Evolutionary conservation across 2,888 invertebrate genomes (phyloP).

Genomic region (Pristionchus arcanus): DNA sequence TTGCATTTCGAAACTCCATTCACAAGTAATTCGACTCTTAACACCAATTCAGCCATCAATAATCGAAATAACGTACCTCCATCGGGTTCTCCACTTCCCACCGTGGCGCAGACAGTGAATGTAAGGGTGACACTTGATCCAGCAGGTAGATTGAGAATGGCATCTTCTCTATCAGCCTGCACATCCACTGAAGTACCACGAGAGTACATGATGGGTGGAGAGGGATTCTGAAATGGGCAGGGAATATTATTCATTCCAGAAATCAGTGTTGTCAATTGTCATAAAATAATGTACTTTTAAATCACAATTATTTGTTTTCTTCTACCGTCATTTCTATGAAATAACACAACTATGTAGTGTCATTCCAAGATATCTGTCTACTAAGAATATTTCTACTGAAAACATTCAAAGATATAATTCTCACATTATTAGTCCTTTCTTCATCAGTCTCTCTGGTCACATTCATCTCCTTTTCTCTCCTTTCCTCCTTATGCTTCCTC

Average conservation of each 20-base stretch:
- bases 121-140: constrained; percentile 41
- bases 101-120: background rate
- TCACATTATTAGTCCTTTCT: background rate
- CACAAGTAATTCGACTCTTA: too few species aligned
- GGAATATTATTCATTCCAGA: background rate
- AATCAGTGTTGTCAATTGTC: too few species aligned
- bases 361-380: too few species aligned
- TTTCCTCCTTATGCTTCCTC: background rate
- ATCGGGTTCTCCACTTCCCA: background rate
- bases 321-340: too few species aligned
- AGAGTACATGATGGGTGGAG: background rate
- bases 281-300: too few species aligned
- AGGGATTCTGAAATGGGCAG: background rate
- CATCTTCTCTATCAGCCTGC: constrained; percentile 26
- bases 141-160: constrained; percentile 2
- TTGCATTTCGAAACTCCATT: background rate
- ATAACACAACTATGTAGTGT: too few species aligned
- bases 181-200: background rate
- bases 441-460: background rate
- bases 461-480: constrained; percentile 13
- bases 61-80: background rate
- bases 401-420: too few species aligned
- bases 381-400: too few species aligned
- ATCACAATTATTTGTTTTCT: too few species aligned
- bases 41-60: background rate